phyloP scores from a whole-genome alignment of 2,113 vertebrate genomes.

The Crotalus tigris region DNA sequence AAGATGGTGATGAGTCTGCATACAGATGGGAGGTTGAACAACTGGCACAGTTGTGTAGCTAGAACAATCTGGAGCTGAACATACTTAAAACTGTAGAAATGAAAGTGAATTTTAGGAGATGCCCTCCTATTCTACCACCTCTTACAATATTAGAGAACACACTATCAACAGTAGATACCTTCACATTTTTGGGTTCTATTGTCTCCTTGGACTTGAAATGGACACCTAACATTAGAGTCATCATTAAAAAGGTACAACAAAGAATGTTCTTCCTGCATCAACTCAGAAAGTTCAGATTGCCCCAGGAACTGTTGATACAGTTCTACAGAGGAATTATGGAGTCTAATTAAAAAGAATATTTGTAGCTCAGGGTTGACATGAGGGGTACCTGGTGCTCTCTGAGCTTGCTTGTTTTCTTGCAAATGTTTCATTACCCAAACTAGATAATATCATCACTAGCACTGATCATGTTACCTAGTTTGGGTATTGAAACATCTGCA shows the following conservation, averaged over 20 bases:
- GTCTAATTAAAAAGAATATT: background rate
- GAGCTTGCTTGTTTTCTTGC: background rate
- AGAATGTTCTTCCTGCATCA: background rate
- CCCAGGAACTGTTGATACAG: background rate
- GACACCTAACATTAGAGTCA: background rate
- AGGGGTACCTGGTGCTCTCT: background rate
- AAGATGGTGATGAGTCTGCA: background rate
- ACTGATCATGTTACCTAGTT: background rate
- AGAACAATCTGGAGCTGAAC: background rate
- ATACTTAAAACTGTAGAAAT: background rate
- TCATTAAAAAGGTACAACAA: background rate
- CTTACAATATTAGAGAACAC: background rate
- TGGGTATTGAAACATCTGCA: background rate
- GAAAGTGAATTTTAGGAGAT: background rate
- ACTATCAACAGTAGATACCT: background rate
- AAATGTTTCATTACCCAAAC: background rate
- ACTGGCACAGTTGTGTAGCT: background rate
- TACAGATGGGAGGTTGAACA: background rate
- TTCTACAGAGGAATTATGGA: background rate
- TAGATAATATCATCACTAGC: background rate
- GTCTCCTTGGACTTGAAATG: background rate
- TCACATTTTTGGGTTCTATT: background rate
- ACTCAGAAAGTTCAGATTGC: background rate
- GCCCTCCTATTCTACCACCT: background rate
- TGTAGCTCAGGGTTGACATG: background rate